These are phyloP conservation scores for Zonotrichia leucophrys DNA, from an alignment of 2,113 vertebrate genomes.

Conservation along the genomic window DNA sequence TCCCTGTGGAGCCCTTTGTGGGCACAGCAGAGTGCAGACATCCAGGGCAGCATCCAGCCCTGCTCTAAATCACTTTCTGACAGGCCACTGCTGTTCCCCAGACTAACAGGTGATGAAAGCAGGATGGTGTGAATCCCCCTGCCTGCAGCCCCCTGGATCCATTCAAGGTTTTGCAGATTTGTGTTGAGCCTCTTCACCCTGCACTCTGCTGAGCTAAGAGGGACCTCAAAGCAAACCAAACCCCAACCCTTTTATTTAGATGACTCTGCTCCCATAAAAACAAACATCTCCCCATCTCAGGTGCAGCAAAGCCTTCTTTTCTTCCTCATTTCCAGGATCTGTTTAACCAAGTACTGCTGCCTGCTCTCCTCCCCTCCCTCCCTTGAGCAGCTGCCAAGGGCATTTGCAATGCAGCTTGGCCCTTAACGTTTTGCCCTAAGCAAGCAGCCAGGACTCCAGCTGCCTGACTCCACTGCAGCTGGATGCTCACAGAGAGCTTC, in stretches of 20 bases:
- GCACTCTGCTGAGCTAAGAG: not conserved
- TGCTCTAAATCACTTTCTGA: conserved; percentile 23
- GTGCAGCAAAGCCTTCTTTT: not conserved
- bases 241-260: not conserved
- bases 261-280: not conserved
- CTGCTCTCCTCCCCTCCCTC: not conserved
- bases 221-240: not conserved
- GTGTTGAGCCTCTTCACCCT: not conserved
- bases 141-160: not conserved
- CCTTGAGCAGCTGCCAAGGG: conserved; percentile 1
- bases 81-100: not conserved
- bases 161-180: not conserved
- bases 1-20: conserved; percentile 21
- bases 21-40: not conserved
- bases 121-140: not conserved
- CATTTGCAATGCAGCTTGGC: conserved; percentile 50
- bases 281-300: not conserved
- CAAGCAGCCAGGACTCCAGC: conserved; percentile 59
- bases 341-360: not conserved
- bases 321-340: not conserved
- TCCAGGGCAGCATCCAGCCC: not conserved
- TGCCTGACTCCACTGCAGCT: conserved; percentile 47
- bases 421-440: conserved; percentile 14
- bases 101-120: not conserved
- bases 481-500: conserved; percentile 53